These are phyloP conservation scores for Melanocharis versteri DNA, from an alignment of 2,113 vertebrate genomes.

Conservation along the genomic window DNA sequence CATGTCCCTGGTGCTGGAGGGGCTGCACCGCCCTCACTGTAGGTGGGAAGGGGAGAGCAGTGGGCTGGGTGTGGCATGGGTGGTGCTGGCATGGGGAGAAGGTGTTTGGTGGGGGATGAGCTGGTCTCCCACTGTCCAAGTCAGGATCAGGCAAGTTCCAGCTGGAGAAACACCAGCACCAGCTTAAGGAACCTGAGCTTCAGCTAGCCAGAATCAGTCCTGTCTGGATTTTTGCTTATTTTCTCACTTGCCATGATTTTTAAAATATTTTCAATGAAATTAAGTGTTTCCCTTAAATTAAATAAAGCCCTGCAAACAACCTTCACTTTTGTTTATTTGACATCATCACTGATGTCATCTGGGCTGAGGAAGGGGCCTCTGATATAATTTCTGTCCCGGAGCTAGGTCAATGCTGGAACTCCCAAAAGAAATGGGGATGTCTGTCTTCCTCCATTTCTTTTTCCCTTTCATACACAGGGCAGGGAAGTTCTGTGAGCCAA, in stretches of 20 bases:
- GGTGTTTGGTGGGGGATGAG: background rate
- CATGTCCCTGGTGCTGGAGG: background rate
- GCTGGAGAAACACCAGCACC: background rate
- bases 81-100: background rate
- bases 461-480: background rate
- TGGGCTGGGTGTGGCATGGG: background rate
- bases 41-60: background rate
- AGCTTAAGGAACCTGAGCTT: background rate
- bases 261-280: background rate
- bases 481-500: background rate
- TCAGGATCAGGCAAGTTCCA: background rate
- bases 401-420: background rate
- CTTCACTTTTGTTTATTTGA: background rate
- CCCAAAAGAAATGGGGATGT: background rate
- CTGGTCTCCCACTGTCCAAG: background rate
- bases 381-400: background rate
- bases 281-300: background rate
- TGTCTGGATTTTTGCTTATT: background rate
- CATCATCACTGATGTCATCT: background rate
- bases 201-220: background rate
- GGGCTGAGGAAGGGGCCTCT: background rate
- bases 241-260: background rate
- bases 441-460: background rate
- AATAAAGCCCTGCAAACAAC: background rate
- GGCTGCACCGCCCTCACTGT: background rate